These are phyloP conservation scores for Ptychochromis oligacanthus DNA, from an alignment of 2,113 vertebrate species.

Conservation along the genomic window DNA sequence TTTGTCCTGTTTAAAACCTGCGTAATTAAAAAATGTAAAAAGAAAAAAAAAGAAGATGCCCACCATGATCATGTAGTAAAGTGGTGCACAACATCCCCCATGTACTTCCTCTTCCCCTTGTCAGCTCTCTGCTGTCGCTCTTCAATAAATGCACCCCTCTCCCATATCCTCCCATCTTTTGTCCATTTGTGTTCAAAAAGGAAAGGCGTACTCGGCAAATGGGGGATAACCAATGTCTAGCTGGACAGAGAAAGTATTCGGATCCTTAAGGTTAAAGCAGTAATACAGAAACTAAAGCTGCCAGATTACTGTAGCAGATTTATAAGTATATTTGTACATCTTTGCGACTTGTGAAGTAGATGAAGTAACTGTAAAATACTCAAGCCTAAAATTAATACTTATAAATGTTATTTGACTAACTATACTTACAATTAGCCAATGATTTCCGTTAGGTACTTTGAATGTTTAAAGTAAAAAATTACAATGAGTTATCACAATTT, in stretches of 20 bases:
- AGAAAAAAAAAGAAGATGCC: not conserved
- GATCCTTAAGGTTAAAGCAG: not conserved
- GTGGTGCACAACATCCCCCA: not conserved
- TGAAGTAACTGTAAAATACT: not conserved
- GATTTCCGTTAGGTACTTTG: not conserved
- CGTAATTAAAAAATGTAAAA: not conserved
- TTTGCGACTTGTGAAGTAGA: not conserved
- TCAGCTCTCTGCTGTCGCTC: not conserved
- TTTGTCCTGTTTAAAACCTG: not conserved
- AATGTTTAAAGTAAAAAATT: not conserved
- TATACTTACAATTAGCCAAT: not conserved
- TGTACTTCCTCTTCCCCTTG: not conserved
- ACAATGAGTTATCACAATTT: not conserved
- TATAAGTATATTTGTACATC: not conserved
- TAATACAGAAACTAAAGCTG: not conserved
- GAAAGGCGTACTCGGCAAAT: too few species aligned
- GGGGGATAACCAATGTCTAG: too few species aligned
- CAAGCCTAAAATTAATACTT: not conserved
- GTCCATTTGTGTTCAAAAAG: not conserved
- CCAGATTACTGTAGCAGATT: not conserved
- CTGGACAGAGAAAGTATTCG: not conserved
- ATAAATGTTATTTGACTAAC: not conserved
- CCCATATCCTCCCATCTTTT: not conserved
- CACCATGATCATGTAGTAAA: not conserved
- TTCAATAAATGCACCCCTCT: not conserved